Percentiles rank a stretch among this genome's conserved stretches.
phyloP scores from a whole-genome alignment of 37 sponge, comb jelly and placozoan genomes.

The Corticium candelabrum region DNA sequence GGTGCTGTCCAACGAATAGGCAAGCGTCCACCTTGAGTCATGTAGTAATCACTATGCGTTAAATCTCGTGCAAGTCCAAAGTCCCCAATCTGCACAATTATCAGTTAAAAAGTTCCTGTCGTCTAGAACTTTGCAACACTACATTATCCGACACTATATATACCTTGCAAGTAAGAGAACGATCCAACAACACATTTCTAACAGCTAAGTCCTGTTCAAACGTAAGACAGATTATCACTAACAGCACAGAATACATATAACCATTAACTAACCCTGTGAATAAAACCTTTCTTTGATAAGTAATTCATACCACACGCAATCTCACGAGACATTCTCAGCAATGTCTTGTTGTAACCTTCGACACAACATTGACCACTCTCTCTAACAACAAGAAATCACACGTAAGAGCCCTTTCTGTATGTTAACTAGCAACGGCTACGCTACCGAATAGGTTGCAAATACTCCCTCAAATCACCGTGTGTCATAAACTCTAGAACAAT shows the following conservation, averaged over 20 bases:
- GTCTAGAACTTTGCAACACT: no score
- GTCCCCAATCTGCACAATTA: slow-evolving; percentile 3
- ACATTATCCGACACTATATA: no score
- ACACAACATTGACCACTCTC: no score
- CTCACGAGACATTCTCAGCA: slow-evolving; percentile 2
- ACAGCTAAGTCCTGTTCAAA: neutral
- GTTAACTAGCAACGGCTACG: neutral
- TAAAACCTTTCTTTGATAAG: neutral
- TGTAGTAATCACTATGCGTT: neutral
- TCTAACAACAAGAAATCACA: no score
- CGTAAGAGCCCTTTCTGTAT: no score
- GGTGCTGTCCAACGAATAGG: slow-evolving; percentile 1
- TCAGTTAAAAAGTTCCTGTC: neutral
- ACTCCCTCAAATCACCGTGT: neutral
- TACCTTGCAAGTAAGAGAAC: neutral
- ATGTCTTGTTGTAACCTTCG: no score
- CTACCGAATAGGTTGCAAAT: neutral
- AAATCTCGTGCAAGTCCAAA: slow-evolving; percentile 1
- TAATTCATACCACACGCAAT: neutral
- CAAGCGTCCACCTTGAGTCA: neutral
- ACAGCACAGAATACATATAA: neutral
- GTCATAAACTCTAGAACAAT: slow-evolving; percentile 3
- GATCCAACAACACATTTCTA: neutral
- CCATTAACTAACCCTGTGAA: slow-evolving; percentile 5
- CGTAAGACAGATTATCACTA: neutral